Percentiles rank a stretch among this genome's conserved stretches.
These are phyloP conservation scores for Hydractinia symbiolongicarpus DNA, from an alignment of 30 jellyfish, hydroid and myxozoan species.

Conservation along the genomic window DNA sequence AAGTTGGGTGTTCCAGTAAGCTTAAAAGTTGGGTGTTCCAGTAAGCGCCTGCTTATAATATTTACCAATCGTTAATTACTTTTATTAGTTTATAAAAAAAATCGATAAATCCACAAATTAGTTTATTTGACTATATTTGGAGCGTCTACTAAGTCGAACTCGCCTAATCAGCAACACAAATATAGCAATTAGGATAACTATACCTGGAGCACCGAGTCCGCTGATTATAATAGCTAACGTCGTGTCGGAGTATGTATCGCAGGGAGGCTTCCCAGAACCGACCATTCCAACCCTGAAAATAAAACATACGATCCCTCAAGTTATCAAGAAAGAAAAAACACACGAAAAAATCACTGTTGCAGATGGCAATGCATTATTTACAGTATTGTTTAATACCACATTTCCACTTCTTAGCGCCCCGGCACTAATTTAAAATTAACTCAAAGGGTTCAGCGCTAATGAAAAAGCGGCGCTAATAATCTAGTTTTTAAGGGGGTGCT, in stretches of 20 bases:
- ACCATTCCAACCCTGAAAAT: constrained; percentile 75
- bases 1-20: no score
- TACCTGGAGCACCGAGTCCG: constrained; percentile 85
- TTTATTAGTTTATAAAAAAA: not conserved
- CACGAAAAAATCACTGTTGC: not conserved
- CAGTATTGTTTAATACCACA: no score
- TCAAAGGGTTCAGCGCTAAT: no score
- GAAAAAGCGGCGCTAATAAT: no score
- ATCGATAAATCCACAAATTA: not conserved
- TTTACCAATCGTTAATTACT: no score
- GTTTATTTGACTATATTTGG: not conserved
- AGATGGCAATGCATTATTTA: no score
- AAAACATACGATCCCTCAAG: not conserved
- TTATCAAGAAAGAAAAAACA: not conserved
- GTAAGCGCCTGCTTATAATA: no score
- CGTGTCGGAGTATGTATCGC: constrained; percentile 38
- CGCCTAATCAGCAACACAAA: constrained; percentile 34
- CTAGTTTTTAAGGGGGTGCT: no score
- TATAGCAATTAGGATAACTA: constrained; percentile 40
- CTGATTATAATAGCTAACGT: constrained; percentile 39
- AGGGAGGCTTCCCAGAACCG: constrained; percentile 79
- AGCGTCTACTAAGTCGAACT: constrained; percentile 3
- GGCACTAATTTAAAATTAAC: no score
- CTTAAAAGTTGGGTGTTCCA: no score
- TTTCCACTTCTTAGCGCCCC: no score